phyloP scores from a whole-genome alignment of 1,140 invertebrate genomes.

The Palaemon carinicauda region DNA sequence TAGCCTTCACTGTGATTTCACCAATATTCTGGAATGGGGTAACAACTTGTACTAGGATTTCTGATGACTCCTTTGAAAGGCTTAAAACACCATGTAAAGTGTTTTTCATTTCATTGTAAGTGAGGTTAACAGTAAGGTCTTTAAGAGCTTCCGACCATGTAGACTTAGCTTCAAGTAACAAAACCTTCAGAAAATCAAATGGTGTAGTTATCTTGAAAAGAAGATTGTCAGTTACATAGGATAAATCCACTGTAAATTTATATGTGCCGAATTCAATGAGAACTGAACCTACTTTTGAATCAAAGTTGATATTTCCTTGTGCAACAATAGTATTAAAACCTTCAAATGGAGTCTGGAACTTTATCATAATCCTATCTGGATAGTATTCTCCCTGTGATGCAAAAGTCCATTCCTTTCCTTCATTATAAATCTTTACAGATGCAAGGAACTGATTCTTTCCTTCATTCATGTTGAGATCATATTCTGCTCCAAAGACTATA shows the following conservation, averaged over 20 bases:
- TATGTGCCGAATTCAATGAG: constrained; percentile 28
- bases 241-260: background rate
- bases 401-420: constrained; percentile 22
- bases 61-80: background rate
- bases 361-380: constrained; percentile 6
- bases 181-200: constrained; percentile 15
- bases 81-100: background rate
- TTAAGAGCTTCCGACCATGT: background rate
- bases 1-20: background rate
- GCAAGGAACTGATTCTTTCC: background rate
- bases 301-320: constrained; percentile 25
- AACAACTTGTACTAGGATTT: constrained; percentile 3
- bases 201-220: constrained; percentile 40
- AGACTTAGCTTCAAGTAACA: constrained; percentile 14
- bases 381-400: constrained; percentile 15
- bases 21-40: constrained; percentile 3
- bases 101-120: constrained; percentile 26
- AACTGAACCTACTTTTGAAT: background rate
- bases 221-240: constrained; percentile 16
- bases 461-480: background rate
- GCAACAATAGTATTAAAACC: constrained; percentile 6
- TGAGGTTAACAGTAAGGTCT: background rate
- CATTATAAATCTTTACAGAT: constrained; percentile 13
- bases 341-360: constrained; percentile 44
- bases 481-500: constrained; percentile 25